These are phyloP conservation scores for Phaethornis superciliosus DNA, from an alignment of 2,113 vertebrate species.

Conservation along the genomic window DNA sequence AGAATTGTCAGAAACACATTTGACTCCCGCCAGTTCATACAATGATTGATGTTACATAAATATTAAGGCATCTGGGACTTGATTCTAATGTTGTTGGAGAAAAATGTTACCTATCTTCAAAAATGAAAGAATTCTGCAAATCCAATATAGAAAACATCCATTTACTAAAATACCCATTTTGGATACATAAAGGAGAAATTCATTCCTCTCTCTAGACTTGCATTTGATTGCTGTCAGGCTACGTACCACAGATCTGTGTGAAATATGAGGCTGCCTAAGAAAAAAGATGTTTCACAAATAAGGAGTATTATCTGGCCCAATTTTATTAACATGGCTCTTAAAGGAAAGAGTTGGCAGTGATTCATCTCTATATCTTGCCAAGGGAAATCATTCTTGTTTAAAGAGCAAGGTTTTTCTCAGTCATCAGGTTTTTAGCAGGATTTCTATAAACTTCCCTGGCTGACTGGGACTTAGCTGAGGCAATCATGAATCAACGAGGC, in stretches of 20 bases:
- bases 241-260: constrained; percentile 54
- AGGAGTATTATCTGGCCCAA: constrained; percentile 42
- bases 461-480: constrained; percentile 31
- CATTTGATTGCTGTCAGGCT: constrained; percentile 25
- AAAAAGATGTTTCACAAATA: constrained; percentile 57
- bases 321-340: constrained; percentile 46
- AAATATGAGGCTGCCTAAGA: constrained; percentile 57
- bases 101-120: not conserved
- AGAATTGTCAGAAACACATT: not conserved
- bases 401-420: not conserved
- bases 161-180: constrained; percentile 9
- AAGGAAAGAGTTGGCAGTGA: constrained; percentile 42
- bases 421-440: not conserved
- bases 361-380: constrained; percentile 48
- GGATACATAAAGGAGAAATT: constrained; percentile 13
- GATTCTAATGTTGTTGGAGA: not conserved
- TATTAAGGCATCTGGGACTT: not conserved
- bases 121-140: constrained; percentile 2
- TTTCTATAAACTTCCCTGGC: constrained; percentile 13
- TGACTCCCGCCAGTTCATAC: not conserved
- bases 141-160: not conserved
- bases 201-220: not conserved
- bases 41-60: not conserved
- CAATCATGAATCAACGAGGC: not conserved
- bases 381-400: constrained; percentile 49